A percentile compares a stretch with the other conserved stretches of the same genome.
Conservation (phyloP, 1,140 invertebrate genomes). For the Caenorhabditis inopinata region DNA sequence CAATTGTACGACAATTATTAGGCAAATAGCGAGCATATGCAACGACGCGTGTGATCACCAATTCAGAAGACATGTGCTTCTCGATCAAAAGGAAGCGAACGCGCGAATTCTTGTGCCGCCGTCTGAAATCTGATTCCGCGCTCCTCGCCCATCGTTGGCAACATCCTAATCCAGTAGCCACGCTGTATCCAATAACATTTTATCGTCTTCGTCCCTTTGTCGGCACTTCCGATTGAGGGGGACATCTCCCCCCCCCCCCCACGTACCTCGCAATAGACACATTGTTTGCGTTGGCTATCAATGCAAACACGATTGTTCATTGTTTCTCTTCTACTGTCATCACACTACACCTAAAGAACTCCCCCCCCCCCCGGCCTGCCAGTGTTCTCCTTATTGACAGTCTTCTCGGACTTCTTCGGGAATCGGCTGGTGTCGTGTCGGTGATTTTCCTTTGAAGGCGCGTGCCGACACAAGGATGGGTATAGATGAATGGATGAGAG, state of each 20-base stretch:
- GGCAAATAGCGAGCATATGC: neutral
- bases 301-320: slow-evolving; percentile 4
- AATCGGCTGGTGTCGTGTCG: too few species aligned
- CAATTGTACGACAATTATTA: slow-evolving; percentile 8
- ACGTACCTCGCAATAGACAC: neutral
- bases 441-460: neutral
- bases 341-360: neutral
- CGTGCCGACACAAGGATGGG: too few species aligned
- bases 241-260: neutral
- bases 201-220: slow-evolving; percentile 24
- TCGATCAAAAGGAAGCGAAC: neutral
- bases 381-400: slow-evolving; percentile 2
- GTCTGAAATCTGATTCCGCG: slow-evolving; percentile 24
- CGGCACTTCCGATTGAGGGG: neutral
- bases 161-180: slow-evolving; percentile 25
- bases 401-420: neutral
- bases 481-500: neutral
- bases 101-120: slow-evolving; percentile 18
- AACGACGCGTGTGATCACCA: slow-evolving; percentile 8
- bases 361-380: neutral
- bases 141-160: neutral
- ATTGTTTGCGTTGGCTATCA: slow-evolving; percentile 20
- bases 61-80: neutral
- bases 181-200: slow-evolving; percentile 20
- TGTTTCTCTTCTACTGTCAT: neutral